phyloP scores from a whole-genome alignment of 2,797 vertebrate genomes.

The Nyctalus aviator region DNA sequence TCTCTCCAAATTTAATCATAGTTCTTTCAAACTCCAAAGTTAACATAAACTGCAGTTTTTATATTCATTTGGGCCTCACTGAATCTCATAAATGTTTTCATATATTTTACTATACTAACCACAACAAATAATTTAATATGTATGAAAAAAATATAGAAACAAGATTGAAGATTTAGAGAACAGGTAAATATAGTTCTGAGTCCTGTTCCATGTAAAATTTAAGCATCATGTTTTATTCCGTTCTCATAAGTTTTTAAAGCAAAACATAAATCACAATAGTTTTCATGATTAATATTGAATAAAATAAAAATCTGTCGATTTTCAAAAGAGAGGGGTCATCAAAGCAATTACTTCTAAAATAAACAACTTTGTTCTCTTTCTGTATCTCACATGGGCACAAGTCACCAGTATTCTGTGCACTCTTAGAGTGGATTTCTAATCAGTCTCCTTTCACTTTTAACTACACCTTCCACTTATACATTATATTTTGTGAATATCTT shows the following conservation, averaged over 20 bases:
- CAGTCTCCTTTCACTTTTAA: neutral
- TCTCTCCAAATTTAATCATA: slow-evolving; percentile 1
- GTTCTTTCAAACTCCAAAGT: neutral
- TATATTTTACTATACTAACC: neutral
- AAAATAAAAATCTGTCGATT: neutral
- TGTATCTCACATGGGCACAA: neutral
- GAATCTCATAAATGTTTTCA: neutral
- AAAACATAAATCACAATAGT: neutral
- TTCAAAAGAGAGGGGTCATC: neutral
- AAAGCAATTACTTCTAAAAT: neutral
- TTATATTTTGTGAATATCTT: neutral
- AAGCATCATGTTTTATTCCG: neutral
- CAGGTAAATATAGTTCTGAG: neutral
- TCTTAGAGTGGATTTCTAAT: neutral
- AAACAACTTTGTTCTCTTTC: neutral
- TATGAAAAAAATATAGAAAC: neutral
- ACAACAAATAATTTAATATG: neutral
- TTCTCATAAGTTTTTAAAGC: neutral
- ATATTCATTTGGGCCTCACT: neutral
- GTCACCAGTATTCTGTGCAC: neutral
- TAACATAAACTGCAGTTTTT: neutral
- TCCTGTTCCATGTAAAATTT: neutral
- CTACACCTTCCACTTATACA: neutral
- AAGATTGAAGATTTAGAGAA: neutral
- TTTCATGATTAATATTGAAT: neutral